These are phyloP conservation scores for Leptestheria dahalacensis DNA, from an alignment of 1,140 invertebrate species.

Conservation along the genomic window DNA sequence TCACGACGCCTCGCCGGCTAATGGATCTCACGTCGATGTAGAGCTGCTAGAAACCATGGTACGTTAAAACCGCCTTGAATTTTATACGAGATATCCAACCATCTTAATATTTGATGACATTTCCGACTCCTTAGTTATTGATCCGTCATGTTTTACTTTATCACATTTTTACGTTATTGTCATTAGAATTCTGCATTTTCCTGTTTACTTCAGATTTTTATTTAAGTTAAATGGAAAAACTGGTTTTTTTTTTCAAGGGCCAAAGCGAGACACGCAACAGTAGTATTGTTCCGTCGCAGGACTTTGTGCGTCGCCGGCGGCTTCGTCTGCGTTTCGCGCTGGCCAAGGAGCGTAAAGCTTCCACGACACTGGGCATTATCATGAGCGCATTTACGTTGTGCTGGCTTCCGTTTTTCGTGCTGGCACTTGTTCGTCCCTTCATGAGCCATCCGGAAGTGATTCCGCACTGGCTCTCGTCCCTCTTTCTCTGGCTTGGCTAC, in stretches of 20 bases:
- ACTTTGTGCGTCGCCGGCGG: not conserved
- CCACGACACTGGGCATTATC: conserved; percentile 90
- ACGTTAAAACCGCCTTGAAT: too few relatives aligned
- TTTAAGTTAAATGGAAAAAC: too few relatives aligned
- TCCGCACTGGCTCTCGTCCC: conserved; percentile 38
- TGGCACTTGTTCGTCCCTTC: conserved; percentile 74
- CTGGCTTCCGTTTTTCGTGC: conserved; percentile 93
- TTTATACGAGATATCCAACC: too few relatives aligned
- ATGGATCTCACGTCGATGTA: not conserved
- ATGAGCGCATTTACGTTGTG: conserved; percentile 93
- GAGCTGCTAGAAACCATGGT: not conserved
- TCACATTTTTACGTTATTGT: too few relatives aligned
- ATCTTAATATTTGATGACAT: too few relatives aligned
- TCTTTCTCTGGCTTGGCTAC: conserved; percentile 82
- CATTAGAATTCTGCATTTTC: too few relatives aligned
- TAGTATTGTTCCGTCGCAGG: not conserved
- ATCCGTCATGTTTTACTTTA: too few relatives aligned
- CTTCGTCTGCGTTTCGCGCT: not conserved
- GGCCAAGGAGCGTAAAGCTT: conserved; percentile 37
- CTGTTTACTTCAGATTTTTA: too few relatives aligned
- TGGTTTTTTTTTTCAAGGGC: too few relatives aligned
- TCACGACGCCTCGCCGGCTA: not conserved
- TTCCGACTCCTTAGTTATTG: too few relatives aligned
- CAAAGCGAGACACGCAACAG: not conserved
- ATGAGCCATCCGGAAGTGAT: conserved; percentile 34